Evolutionary conservation across 2,888 invertebrate species (phyloP).

Genomic region (Marasmarcha lunaedactyla): DNA sequence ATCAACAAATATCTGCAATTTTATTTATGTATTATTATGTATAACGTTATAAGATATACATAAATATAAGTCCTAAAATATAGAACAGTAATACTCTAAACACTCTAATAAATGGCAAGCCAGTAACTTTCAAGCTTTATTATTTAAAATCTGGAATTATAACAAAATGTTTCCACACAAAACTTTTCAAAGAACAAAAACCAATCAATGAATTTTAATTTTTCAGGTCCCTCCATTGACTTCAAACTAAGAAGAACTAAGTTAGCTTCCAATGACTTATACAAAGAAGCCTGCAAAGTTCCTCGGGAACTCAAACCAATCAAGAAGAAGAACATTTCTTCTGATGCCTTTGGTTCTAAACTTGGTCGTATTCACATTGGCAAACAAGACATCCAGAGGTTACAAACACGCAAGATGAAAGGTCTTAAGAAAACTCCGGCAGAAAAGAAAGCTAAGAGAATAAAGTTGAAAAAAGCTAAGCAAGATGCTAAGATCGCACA

Average conservation of each 20-base stretch:
- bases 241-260: slow-evolving; percentile 87
- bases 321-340: slow-evolving; percentile 91
- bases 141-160: no score
- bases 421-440: slow-evolving; percentile 82
- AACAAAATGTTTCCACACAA: no score
- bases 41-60: no score
- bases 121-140: no score
- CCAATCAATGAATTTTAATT: slow-evolving; percentile 8
- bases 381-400: slow-evolving; percentile 83
- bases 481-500: slow-evolving; percentile 24
- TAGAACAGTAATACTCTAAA: no score
- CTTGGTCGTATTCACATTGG: slow-evolving; percentile 94
- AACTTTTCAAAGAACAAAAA: no score
- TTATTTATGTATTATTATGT: no score
- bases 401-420: slow-evolving; percentile 94
- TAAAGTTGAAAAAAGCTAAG: slow-evolving; percentile 61
- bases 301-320: slow-evolving; percentile 83
- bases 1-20: no score
- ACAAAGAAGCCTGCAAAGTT: slow-evolving; percentile 83
- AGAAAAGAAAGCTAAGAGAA: slow-evolving; percentile 73
- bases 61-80: no score
- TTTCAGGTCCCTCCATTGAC: slow-evolving; percentile 87
- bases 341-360: slow-evolving; percentile 89
- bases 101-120: no score
- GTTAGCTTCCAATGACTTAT: slow-evolving; percentile 90